Percentiles rank a stretch among this genome's conserved stretches.
These are phyloP conservation scores for Podiceps cristatus DNA, from an alignment of 2,113 vertebrate genomes.

Conservation along the genomic window DNA sequence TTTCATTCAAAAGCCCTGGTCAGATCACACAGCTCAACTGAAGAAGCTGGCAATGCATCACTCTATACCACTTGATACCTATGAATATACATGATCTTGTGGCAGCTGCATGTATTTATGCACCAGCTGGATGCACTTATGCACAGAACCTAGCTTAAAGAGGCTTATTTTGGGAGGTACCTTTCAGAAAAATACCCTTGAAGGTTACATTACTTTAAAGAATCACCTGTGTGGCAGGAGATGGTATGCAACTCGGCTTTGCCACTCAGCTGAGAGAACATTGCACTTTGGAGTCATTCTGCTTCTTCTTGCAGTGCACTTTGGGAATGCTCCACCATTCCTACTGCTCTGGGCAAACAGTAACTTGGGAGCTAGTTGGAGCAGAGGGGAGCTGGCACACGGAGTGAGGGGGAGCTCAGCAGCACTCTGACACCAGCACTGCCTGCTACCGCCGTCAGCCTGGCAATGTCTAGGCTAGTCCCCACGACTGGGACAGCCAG, in stretches of 20 bases:
- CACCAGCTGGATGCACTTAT: not conserved
- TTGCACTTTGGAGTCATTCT: not conserved
- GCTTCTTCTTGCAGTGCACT: not conserved
- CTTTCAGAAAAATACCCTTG: not conserved
- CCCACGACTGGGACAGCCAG: not conserved
- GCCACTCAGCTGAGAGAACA: not conserved
- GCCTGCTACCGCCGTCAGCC: not conserved
- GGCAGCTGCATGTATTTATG: not conserved
- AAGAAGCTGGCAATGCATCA: not conserved
- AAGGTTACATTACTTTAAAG: not conserved
- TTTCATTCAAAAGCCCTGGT: not conserved
- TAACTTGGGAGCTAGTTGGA: not conserved
- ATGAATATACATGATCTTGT: not conserved
- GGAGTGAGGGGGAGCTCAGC: not conserved
- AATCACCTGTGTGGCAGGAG: not conserved
- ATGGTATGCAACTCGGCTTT: not conserved
- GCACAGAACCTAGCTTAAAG: not conserved
- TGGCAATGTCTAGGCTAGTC: not conserved
- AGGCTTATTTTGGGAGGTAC: not conserved
- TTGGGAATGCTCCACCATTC: not conserved
- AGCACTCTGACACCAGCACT: not conserved
- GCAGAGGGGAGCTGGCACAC: not conserved
- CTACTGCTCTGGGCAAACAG: not conserved
- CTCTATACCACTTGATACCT: not conserved
- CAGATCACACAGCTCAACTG: not conserved